A percentile compares a stretch with the other conserved stretches of the same genome.
Evolutionary conservation across 2,888 invertebrate species (phyloP).

Genomic region (Nysson spinosus): DNA sequence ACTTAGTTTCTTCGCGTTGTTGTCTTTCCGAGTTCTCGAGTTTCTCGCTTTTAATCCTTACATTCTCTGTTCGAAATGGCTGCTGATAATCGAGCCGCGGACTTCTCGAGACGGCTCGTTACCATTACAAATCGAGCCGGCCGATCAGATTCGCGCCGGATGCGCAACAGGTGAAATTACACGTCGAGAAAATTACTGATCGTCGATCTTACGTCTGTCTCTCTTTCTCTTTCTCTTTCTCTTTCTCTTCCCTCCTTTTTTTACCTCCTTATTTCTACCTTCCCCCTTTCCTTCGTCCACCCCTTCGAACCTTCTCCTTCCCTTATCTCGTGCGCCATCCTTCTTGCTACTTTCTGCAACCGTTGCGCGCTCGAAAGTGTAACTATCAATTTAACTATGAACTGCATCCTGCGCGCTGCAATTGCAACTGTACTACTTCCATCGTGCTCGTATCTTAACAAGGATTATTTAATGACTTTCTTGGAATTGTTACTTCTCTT

Average conservation of each 20-base stretch:
- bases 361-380: not conserved
- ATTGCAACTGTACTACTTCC: no score
- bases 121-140: slow-evolving; percentile 58
- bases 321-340: not conserved
- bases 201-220: slow-evolving; percentile 16
- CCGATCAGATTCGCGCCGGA: slow-evolving; percentile 63
- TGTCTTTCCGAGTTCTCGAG: not conserved
- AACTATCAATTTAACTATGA: slow-evolving; percentile 1
- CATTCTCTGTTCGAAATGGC: slow-evolving; percentile 13
- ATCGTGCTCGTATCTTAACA: no score
- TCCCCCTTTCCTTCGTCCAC: not conserved
- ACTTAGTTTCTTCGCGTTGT: no score
- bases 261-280: not conserved
- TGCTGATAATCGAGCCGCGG: slow-evolving; percentile 41
- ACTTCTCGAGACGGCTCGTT: slow-evolving; percentile 52
- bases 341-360: not conserved
- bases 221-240: slow-evolving; percentile 5
- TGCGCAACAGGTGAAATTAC: slow-evolving; percentile 70
- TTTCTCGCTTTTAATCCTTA: not conserved
- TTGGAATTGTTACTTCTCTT: no score
- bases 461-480: no score
- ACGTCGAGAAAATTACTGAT: slow-evolving; percentile 65
- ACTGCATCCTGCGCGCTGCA: no score
- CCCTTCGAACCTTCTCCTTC: slow-evolving; percentile 8
- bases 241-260: slow-evolving; percentile 1